phyloP scores from a whole-genome alignment of 2,888 invertebrate species.

The Hemithea aestivaria region DNA sequence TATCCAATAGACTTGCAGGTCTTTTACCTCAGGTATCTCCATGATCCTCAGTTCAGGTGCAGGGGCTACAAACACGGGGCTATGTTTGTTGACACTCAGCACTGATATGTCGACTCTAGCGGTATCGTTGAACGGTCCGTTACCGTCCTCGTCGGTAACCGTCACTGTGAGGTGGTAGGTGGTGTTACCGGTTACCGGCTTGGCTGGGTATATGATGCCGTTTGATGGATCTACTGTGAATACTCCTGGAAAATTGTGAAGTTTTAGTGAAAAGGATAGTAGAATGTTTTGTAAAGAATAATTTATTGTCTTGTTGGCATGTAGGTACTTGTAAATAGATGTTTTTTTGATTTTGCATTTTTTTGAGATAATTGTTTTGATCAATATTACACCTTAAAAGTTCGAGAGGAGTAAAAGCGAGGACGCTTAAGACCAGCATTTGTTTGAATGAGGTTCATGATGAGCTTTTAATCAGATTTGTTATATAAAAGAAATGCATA shows the following conservation, averaged over 20 bases:
- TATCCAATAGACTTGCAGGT: no score
- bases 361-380: no score
- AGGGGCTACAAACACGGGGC: slow-evolving; percentile 89
- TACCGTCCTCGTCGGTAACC: slow-evolving; percentile 86
- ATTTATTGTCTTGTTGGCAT: no score
- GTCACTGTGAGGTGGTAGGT: slow-evolving; percentile 81
- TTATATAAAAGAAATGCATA: no score
- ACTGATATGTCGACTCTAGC: slow-evolving; percentile 88
- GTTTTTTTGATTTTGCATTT: no score
- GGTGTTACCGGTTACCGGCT: slow-evolving; percentile 82
- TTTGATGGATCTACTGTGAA: slow-evolving; percentile 87
- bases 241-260: slow-evolving; percentile 67
- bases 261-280: not conserved
- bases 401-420: no score
- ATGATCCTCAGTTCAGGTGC: slow-evolving; percentile 85
- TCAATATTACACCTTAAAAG: no score
- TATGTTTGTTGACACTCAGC: slow-evolving; percentile 88
- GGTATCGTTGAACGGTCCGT: slow-evolving; percentile 81
- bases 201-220: slow-evolving; percentile 90
- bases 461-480: no score
- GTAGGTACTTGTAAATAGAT: no score
- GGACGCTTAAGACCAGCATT: no score
- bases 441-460: no score
- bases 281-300: no score
- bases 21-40: slow-evolving; percentile 87